These are phyloP conservation scores for Echinometra lucunter DNA, from an alignment of 53 echinoderm and acorn worm species.

Conservation along the genomic window DNA sequence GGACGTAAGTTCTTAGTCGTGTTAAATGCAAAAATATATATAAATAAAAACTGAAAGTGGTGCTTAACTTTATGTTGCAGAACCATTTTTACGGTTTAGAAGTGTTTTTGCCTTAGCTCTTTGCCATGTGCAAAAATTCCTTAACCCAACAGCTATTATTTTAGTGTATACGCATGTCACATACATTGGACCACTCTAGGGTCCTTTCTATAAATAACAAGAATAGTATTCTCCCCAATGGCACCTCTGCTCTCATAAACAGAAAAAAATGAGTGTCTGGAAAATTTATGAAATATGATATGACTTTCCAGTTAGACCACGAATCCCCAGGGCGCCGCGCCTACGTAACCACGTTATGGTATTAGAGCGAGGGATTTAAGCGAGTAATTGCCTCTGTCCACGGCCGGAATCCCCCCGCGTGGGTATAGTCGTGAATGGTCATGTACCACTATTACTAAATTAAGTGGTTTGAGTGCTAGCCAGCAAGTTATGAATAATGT, in stretches of 20 bases:
- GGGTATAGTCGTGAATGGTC: not conserved
- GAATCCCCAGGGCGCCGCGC: not conserved
- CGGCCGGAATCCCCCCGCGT: not conserved
- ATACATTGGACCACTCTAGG: not conserved
- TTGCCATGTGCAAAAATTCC: too few species aligned
- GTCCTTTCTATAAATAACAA: not conserved
- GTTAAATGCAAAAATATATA: too few species aligned
- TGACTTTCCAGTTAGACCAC: slow-evolving; percentile 5
- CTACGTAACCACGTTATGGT: slow-evolving; percentile 18
- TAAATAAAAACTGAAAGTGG: too few species aligned
- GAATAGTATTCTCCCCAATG: not conserved
- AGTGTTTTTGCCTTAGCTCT: too few species aligned
- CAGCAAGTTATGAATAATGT: not conserved
- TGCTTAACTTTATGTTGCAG: too few species aligned
- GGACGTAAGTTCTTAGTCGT: too few species aligned
- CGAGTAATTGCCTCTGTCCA: slow-evolving; percentile 54
- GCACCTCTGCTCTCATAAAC: too few species aligned
- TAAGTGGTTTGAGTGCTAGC: not conserved
- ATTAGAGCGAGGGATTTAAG: slow-evolving; percentile 30
- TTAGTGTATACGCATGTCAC: too few species aligned
- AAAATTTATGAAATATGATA: slow-evolving; percentile 42
- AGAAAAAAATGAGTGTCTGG: not conserved
- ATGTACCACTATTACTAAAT: not conserved
- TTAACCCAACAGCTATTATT: not conserved
- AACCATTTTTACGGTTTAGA: too few species aligned